Base-by-base conservation (phyloP, 1,140 invertebrate genomes). In the Drosophila auraria region DNA sequence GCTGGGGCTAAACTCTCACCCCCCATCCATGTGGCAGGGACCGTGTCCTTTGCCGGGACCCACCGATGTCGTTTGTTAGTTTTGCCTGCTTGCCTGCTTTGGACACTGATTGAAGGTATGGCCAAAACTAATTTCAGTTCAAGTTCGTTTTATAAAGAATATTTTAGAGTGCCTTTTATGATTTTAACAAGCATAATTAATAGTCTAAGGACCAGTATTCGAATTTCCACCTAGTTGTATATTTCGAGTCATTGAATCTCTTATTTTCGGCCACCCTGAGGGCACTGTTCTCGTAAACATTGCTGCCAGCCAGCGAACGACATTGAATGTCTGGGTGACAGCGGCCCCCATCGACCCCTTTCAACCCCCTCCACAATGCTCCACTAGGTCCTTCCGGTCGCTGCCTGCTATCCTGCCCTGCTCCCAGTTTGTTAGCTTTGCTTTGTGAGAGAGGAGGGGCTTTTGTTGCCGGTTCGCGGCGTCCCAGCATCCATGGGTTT, bases 371-470 rank as follows among this genome's bases (percentile, higher is more conserved):
- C 44, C 53, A 30, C 23, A 7, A 8, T 47, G 20, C 20, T 36
- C 23, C 27, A 73, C 36, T 61, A 36, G 9, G 33, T 40, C 47
- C 69, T 73, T 84, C 84, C 84, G 78, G 73, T 89, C 81, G 83
- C 76, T 82, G 80, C 65, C 59, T 61, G 62, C 58, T 30, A 53
- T 56, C 53, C 62, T 63, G 61, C 61, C 54, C 38, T 15, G 59
- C 59, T 56, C 45, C 63, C 73, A 78, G 81, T 84, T 87, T 84
- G 84, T 87, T 87, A 78, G 84, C 84, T 75, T 89, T 89, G 73
- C 81, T 89, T 87, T 87, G 84, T 83, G 78, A 49, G 44, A 15
- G 33, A 9, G 30, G 0, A 36, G 53, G 75, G 53, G 66, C 54
- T 71, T 71, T 42, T 50, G 53, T 58, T 71, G 66, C 66, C 70